Conservation (phyloP, 2,888 invertebrate species). For the Drosophila ustulata region DNA sequence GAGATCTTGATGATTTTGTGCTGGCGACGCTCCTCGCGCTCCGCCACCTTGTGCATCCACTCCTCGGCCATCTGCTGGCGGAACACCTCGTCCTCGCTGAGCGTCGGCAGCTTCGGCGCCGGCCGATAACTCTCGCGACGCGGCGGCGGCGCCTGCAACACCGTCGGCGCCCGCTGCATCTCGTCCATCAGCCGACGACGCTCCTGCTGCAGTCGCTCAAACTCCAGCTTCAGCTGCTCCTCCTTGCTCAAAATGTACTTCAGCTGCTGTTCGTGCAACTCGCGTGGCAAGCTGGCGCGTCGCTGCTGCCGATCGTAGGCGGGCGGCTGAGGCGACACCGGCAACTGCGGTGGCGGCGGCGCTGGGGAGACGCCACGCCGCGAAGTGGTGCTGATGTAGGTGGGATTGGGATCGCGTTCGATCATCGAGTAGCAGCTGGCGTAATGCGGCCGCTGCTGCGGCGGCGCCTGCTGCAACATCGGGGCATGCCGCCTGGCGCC, state of each 20-base stretch:
- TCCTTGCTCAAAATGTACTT: constrained; percentile 89
- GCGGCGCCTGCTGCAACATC: constrained; percentile 75
- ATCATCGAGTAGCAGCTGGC: constrained; percentile 84
- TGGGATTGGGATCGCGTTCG: constrained; percentile 83
- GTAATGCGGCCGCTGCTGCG: constrained; percentile 74
- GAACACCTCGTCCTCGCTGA: constrained; percentile 90
- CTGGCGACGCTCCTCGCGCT: constrained; percentile 91
- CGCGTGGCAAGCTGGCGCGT: constrained; percentile 88
- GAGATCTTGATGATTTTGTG: constrained; percentile 93
- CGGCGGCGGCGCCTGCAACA: constrained; percentile 67
- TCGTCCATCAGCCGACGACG: constrained; percentile 85
- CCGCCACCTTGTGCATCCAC: constrained; percentile 91
- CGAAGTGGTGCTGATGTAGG: constrained; percentile 82
- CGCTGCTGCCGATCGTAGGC: constrained; percentile 72
- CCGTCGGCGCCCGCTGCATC: constrained; percentile 72
- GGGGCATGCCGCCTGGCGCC: constrained; percentile 76
- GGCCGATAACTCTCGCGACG: constrained; percentile 78
- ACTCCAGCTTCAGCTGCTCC: constrained; percentile 88
- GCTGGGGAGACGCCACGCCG: constrained; percentile 75
- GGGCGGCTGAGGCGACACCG: constrained; percentile 44
- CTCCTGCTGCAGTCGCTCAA: constrained; percentile 88
- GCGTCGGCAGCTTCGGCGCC: constrained; percentile 84
- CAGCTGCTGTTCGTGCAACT: constrained; percentile 86
- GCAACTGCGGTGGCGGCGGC: constrained; percentile 14
- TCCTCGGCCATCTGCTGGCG: constrained; percentile 94